phyloP scores from a whole-genome alignment of 2,113 vertebrate genomes.

The Chloroceryle aenea region DNA sequence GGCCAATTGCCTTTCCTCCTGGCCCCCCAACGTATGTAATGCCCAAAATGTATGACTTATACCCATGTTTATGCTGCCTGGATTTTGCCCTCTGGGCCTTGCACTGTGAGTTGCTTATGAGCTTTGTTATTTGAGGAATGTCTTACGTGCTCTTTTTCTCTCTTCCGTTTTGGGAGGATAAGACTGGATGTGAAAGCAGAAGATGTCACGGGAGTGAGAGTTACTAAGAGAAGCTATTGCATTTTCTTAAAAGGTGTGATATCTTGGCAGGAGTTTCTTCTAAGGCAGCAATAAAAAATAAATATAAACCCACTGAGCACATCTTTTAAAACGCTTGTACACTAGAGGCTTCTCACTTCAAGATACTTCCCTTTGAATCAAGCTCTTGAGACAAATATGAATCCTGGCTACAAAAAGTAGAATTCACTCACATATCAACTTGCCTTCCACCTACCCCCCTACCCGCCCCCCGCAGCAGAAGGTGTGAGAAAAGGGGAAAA shows the following conservation, averaged over 20 bases:
- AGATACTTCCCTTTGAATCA: slow-evolving; percentile 16
- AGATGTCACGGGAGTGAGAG: background rate
- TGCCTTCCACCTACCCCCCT: background rate
- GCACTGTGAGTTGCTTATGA: background rate
- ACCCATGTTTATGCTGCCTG: background rate
- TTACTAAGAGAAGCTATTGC: background rate
- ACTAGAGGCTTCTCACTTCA: slow-evolving; percentile 16
- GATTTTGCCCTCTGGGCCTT: background rate
- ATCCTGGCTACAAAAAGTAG: background rate
- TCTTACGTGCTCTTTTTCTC: background rate
- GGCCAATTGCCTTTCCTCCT: background rate
- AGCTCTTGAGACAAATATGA: background rate
- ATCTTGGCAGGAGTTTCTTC: slow-evolving; percentile 38
- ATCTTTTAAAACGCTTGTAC: slow-evolving; percentile 20
- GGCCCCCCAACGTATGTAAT: background rate
- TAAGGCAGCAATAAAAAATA: slow-evolving; percentile 42
- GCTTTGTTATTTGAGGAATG: background rate
- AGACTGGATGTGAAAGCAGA: background rate
- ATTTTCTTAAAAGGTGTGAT: slow-evolving; percentile 19
- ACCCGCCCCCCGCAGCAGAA: background rate
- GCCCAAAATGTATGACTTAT: background rate
- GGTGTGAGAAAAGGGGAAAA: background rate
- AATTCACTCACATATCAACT: background rate
- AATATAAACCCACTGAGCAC: background rate
- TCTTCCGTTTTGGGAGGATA: background rate